These are phyloP conservation scores for Dioctria linearis DNA, from an alignment of 2,888 invertebrate species.

Conservation along the genomic window DNA sequence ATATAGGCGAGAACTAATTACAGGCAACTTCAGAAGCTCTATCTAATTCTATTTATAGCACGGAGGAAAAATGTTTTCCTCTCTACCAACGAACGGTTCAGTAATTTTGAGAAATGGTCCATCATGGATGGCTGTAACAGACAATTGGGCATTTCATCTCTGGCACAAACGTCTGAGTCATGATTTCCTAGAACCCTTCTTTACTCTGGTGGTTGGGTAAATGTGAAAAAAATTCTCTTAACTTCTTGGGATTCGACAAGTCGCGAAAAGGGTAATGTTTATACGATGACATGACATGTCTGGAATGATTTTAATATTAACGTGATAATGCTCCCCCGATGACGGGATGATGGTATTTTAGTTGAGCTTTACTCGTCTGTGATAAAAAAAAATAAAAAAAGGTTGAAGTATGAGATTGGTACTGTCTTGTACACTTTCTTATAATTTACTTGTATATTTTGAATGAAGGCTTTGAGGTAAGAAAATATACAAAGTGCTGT, in stretches of 20 bases:
- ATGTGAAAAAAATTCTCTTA: conserved; percentile 11
- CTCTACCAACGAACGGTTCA: background rate
- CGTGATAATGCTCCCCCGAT: no score
- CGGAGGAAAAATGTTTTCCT: background rate
- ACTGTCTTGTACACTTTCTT: no score
- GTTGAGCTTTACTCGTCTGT: no score
- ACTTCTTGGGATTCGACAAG: background rate
- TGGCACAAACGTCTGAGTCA: conserved; percentile 21
- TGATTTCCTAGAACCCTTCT: background rate
- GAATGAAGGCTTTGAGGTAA: no score
- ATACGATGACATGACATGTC: conserved; percentile 20
- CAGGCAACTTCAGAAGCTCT: no score
- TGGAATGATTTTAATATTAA: conserved; percentile 7
- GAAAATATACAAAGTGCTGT: no score
- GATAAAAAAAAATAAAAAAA: no score
- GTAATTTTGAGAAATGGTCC: conserved; percentile 22
- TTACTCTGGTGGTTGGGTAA: background rate
- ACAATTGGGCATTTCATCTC: background rate
- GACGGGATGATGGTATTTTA: no score
- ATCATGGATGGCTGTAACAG: background rate
- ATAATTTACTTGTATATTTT: no score
- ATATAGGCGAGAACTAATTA: conserved; percentile 10
- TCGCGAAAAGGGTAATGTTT: conserved; percentile 13
- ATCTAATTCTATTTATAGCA: background rate
- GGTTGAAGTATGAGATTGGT: no score